Base-by-base conservation (phyloP, 2,113 vertebrate genomes). In the Eurystomus gularis region DNA sequence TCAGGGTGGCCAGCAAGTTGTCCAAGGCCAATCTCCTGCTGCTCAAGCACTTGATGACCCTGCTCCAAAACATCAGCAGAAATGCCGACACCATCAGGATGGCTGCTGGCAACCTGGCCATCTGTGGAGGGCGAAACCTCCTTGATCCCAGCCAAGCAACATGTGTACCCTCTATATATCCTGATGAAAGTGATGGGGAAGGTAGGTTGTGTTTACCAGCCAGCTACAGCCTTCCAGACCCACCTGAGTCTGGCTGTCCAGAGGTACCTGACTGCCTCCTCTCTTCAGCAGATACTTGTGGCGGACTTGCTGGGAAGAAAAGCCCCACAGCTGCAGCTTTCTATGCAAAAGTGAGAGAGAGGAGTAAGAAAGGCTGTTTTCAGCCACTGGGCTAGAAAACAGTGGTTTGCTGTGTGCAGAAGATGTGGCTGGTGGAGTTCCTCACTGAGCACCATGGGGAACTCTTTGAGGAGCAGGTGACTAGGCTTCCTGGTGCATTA, bases 121-220 rank as follows among this genome's bases (percentile, higher is more conserved):
- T 98, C 95, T 99, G 98, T 78, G 96, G 98, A 6, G 98, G 97
- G 5, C 98, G 98, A 76, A 99, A 98, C 19, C 42, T 96, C 99
- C 91, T 97, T 99, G 88, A 97, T 97, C 82, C 93, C 92, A n/a
- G 52, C 75, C 7, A 52, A 75, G 1, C 97, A 98, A 33, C 92
- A 88, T 58, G 52, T 4, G 3, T 79, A 98, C 8, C 75, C 96
- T 0, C 58, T 98, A 21, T 97, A 98, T 17, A 90, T 93, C 66
- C 96, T 97, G 80, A 90, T 81, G 62, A 96, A 98, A 94, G 68
- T 95, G 33, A 88, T 58, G 7, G 94, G 97, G 11, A 98, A 97
- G 92, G 98, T 98, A 33, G n/a, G 87, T 61, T 70, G 39, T 13
- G 3, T 64, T 48, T 64, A 17, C 13, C 42, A n/a, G 7, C n/a